Conservation (phyloP, 2,888 invertebrate genomes). For the Cataglyphis altisquamis region DNA sequence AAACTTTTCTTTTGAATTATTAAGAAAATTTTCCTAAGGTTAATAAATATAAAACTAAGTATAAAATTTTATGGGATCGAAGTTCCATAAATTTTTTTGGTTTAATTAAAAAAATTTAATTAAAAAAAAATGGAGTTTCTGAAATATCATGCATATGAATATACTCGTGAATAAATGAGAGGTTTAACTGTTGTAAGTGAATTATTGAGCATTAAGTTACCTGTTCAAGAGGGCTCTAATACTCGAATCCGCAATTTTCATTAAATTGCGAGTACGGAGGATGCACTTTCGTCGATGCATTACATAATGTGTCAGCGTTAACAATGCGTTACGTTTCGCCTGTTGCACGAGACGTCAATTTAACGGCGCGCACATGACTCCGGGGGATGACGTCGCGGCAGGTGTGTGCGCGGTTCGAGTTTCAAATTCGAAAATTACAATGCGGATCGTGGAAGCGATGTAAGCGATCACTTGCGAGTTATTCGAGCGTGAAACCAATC, state of each 20-base stretch:
- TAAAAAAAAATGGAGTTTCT: background rate
- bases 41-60: background rate
- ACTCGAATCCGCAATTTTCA: slow-evolving; percentile 30
- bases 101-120: background rate
- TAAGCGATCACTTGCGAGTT: slow-evolving; percentile 27
- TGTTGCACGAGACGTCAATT: slow-evolving; percentile 40
- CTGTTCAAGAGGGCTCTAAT: slow-evolving; percentile 17
- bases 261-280: slow-evolving; percentile 27
- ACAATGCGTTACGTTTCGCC: slow-evolving; percentile 49
- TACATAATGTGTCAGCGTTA: slow-evolving; percentile 35
- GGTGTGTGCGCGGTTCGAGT: slow-evolving; percentile 42
- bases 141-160: background rate
- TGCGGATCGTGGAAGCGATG: slow-evolving; percentile 36
- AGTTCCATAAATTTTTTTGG: background rate
- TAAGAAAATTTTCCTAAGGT: background rate
- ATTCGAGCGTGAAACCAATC: slow-evolving; percentile 59
- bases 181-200: background rate
- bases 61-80: background rate
- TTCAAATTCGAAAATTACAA: slow-evolving; percentile 55
- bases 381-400: slow-evolving; percentile 35
- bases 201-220: slow-evolving; percentile 17
- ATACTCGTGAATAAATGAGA: background rate
- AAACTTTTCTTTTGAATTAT: background rate
- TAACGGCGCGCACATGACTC: slow-evolving; percentile 41
- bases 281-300: slow-evolving; percentile 34